Base-by-base conservation (phyloP, 2,888 invertebrate genomes). In the Thecocarcelia acutangulata region DNA sequence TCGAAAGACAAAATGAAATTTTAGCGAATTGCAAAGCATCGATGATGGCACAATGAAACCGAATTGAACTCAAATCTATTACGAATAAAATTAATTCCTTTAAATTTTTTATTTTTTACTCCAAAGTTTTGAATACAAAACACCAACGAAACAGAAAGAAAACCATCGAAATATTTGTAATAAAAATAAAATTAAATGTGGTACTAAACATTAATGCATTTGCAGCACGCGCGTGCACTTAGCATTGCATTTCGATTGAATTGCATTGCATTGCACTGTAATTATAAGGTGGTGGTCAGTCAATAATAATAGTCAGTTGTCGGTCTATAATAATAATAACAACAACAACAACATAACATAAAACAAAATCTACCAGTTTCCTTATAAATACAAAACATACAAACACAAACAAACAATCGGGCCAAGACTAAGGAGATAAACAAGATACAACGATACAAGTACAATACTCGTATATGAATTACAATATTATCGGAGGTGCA, bases 251-350 rank as follows among this genome's bases (percentile, higher is more conserved):
- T 75, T 52, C 50, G 58, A 48, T 66, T 72, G 48, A 15, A 61
- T 59, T 50, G 48, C 24, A 59, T 68, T 68, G 54, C 48, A 70
- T 64, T 64, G 77, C 63, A 69, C 54, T 80, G 73, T 83, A 80
- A 83, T 80, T 77, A 80, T 75, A 82, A 74, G 74, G 74, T 82
- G 76, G 66, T 79, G 75, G 72, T 46, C 80, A 75, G 83, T 76
- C 82, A 78, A 75, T 64, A 69, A 66, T 61, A 63, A 70, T 70
- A 75, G 64, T 66, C 72, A 59, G 72, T 79, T 79, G 78, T 79
- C 59, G 78, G 70, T 66, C 72, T 78, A 40, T 66, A 73, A 68
- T 66, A 79, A 79, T 54, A 59, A 79, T 44, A 68, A 40, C 17
- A 54, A 17, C 58, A 24, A 37, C 37, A 54, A 17, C 58, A 24